phyloP scores from a whole-genome alignment of 2,888 invertebrate species.

The Ashinkailepas kermadecensis region DNA sequence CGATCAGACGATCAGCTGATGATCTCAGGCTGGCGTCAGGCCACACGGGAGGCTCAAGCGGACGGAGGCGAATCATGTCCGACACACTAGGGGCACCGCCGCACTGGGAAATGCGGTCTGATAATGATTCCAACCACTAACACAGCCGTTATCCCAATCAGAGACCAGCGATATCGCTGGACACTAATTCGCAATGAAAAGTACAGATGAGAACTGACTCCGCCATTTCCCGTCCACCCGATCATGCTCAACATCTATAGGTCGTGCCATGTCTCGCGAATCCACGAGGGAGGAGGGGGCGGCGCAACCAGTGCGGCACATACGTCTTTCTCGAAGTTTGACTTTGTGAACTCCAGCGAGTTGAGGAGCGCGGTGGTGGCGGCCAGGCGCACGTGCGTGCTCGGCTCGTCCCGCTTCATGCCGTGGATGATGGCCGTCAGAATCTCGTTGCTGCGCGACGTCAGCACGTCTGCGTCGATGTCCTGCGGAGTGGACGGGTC shows the following conservation, averaged over 20 bases:
- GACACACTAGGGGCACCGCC: too few species aligned
- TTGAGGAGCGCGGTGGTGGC: slow-evolving; percentile 95
- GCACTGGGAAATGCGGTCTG: too few species aligned
- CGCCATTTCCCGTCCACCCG: too few species aligned
- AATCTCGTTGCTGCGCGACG: slow-evolving; percentile 88
- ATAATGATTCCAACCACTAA: too few species aligned
- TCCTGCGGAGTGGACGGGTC: slow-evolving; percentile 32
- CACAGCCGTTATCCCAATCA: neutral
- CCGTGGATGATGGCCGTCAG: slow-evolving; percentile 98
- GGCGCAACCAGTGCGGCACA: neutral
- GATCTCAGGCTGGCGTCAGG: too few species aligned
- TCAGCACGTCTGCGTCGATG: slow-evolving; percentile 75
- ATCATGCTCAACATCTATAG: too few species aligned
- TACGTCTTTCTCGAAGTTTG: slow-evolving; percentile 91
- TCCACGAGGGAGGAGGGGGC: too few species aligned
- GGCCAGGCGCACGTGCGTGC: slow-evolving; percentile 87
- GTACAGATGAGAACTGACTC: too few species aligned
- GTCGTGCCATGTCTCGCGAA: too few species aligned
- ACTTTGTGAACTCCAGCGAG: slow-evolving; percentile 95
- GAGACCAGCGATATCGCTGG: neutral
- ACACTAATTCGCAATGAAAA: neutral
- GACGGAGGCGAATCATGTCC: too few species aligned
- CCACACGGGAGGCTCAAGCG: too few species aligned
- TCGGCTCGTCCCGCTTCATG: slow-evolving; percentile 89
- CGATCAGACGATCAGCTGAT: too few species aligned